A percentile compares a stretch with the other conserved stretches of the same genome.
These are phyloP conservation scores for Heliocidaris erythrogramma DNA, from an alignment of 35 echinoderm and acorn worm genomes.

Conservation along the genomic window DNA sequence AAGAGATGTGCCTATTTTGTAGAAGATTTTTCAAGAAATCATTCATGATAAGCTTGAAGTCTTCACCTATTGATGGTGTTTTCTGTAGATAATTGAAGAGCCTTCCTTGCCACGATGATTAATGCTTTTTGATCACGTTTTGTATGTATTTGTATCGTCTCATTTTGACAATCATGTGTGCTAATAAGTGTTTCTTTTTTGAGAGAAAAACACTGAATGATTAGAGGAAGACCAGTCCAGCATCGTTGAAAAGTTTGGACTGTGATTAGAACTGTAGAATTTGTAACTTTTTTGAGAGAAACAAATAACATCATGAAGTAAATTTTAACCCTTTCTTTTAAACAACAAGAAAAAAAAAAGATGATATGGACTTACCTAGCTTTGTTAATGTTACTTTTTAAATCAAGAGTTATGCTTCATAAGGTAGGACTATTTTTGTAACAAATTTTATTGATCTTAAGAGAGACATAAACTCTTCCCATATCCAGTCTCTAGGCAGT, in stretches of 20 bases:
- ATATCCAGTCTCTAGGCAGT: neutral
- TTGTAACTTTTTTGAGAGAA: neutral
- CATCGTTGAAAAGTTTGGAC: neutral
- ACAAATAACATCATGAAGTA: neutral
- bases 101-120: slow-evolving; percentile 19
- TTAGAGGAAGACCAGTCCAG: neutral
- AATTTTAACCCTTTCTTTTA: neutral
- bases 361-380: neutral
- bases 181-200: neutral
- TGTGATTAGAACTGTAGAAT: neutral
- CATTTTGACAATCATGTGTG: slow-evolving; percentile 38
- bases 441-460: neutral
- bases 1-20: slow-evolving; percentile 3
- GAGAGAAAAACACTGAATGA: neutral
- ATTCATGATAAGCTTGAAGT: neutral
- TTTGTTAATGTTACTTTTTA: neutral
- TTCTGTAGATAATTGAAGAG: neutral
- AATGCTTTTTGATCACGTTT: neutral
- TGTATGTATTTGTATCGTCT: neutral
- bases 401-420: neutral
- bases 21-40: neutral
- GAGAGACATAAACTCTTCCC: neutral
- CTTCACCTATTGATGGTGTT: neutral
- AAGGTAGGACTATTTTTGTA: neutral
- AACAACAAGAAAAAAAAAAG: neutral